Conservation (phyloP, 2,888 invertebrate genomes). For the Nemotelus pantherinus region DNA sequence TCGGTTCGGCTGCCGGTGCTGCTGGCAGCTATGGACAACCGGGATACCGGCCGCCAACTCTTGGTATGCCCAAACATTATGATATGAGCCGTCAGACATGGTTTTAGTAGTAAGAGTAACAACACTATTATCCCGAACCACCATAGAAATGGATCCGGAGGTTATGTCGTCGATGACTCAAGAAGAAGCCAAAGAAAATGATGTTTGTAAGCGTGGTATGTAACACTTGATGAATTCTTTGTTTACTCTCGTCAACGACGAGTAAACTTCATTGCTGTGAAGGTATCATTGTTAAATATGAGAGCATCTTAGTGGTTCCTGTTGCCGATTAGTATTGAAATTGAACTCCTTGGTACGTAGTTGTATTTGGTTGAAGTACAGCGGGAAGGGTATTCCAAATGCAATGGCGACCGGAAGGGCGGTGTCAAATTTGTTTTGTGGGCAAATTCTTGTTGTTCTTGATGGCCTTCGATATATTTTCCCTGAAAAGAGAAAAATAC, state of each 20-base stretch:
- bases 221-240: too few relatives aligned
- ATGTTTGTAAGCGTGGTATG: neutral
- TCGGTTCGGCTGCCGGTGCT: constrained; percentile 58
- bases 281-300: too few relatives aligned
- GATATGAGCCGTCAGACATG: constrained; percentile 76
- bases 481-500: too few relatives aligned
- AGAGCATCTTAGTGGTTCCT: too few relatives aligned
- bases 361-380: too few relatives aligned
- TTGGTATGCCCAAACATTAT: constrained; percentile 78
- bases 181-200: constrained; percentile 31
- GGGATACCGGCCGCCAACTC: constrained; percentile 68
- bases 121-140: neutral
- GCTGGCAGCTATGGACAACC: constrained; percentile 72
- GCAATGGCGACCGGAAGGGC: too few relatives aligned
- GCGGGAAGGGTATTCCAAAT: too few relatives aligned
- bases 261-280: neutral
- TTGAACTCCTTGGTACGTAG: too few relatives aligned
- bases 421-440: too few relatives aligned
- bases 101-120: constrained; percentile 66
- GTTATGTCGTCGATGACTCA: constrained; percentile 21
- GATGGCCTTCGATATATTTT: too few relatives aligned
- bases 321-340: too few relatives aligned
- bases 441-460: too few relatives aligned
- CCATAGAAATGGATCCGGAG: neutral
- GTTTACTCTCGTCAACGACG: neutral